Conservation (phyloP, 2,113 vertebrate species). For the Argyrosomus japonicus region DNA sequence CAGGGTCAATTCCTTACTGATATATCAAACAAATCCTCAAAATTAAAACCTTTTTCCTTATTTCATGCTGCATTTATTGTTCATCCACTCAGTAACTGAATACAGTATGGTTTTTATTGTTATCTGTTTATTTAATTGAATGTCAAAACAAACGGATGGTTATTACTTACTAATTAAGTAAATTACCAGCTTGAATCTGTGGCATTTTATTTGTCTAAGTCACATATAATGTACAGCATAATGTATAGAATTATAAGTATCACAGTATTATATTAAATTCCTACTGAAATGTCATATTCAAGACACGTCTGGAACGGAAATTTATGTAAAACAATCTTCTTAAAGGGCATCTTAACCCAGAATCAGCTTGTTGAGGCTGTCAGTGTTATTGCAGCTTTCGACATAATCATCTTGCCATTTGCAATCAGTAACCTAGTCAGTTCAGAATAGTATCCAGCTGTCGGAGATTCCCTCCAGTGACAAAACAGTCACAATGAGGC, state of each 20-base stretch:
- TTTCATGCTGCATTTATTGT: not conserved
- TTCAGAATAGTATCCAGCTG: conserved; percentile 42
- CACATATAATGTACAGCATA: no score
- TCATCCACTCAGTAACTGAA: conserved; percentile 13
- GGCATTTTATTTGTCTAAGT: conserved; percentile 1
- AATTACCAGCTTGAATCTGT: conserved; percentile 17
- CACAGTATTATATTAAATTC: not conserved
- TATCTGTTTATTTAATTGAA: conserved; percentile 20
- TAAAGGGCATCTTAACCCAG: conserved; percentile 17
- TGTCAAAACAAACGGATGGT: conserved; percentile 10
- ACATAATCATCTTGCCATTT: conserved; percentile 56
- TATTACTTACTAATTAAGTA: conserved; percentile 17
- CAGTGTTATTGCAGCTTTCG: conserved; percentile 5
- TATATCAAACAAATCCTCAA: no score
- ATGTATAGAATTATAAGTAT: not conserved
- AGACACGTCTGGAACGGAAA: not conserved
- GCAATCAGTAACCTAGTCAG: conserved; percentile 18
- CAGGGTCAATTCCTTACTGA: not conserved
- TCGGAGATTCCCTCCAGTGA: conserved; percentile 47
- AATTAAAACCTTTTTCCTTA: no score
- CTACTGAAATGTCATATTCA: conserved; percentile 6
- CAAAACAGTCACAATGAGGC: conserved; percentile 42
- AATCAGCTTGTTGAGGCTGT: conserved; percentile 3
- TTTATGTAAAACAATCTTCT: conserved; percentile 11
- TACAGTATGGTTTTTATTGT: conserved; percentile 18